A percentile compares a stretch with the other conserved stretches of the same genome.
Conservation (phyloP, 2,797 vertebrate genomes). For the Chloroceryle amazona region DNA sequence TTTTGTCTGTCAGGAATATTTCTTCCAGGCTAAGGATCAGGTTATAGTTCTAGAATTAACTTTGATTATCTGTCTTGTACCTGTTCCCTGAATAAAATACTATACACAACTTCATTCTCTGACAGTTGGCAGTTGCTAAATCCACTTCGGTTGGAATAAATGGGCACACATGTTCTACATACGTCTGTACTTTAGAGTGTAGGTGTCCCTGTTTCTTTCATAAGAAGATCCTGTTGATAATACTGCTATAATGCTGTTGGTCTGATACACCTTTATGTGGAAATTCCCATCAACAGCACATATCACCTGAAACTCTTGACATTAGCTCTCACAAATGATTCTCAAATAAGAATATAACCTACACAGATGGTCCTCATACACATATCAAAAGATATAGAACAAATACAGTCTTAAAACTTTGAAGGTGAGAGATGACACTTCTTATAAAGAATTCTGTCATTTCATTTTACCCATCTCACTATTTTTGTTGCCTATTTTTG, state of each 20-base stretch:
- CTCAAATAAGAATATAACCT: neutral
- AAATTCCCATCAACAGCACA: rapidly evolving
- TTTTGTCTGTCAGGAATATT: neutral
- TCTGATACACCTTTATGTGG: neutral
- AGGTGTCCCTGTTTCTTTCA: neutral
- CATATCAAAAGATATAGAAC: neutral
- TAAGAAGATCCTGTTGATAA: neutral
- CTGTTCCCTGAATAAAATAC: neutral
- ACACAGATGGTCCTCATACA: neutral
- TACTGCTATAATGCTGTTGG: neutral
- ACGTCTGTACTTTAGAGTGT: neutral
- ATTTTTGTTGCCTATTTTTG: constrained; percentile 13
- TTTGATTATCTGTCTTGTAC: neutral
- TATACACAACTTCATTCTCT: neutral
- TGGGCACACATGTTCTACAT: rapidly evolving
- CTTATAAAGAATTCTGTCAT: neutral
- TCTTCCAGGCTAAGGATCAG: neutral
- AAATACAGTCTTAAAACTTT: neutral
- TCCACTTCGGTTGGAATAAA: neutral
- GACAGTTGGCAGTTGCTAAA: neutral
- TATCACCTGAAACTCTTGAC: neutral
- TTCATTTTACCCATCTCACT: neutral
- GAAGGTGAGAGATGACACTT: neutral
- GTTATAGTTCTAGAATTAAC: neutral
- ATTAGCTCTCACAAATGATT: neutral